Conservation (phyloP, 2,888 invertebrate species). For the Perdita meconis region DNA sequence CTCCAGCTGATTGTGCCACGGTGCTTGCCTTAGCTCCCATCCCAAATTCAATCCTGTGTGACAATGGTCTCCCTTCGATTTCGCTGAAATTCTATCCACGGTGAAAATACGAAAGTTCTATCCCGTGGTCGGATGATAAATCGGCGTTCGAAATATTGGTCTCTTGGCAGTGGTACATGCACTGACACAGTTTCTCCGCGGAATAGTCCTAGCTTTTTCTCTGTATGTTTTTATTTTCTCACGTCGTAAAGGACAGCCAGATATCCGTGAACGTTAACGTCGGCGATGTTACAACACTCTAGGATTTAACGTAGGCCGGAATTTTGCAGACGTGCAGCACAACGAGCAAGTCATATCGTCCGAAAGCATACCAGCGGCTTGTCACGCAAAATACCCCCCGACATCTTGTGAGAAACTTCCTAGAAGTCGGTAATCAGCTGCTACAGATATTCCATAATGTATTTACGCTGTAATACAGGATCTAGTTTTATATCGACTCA, state of each 20-base stretch:
- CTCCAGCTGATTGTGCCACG: slow-evolving; percentile 84
- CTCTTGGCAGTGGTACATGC: slow-evolving; percentile 68
- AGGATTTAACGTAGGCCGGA: slow-evolving; percentile 77
- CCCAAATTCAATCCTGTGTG: slow-evolving; percentile 46
- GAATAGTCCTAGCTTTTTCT: slow-evolving; percentile 46
- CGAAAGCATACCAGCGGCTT: slow-evolving; percentile 70
- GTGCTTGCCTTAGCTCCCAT: slow-evolving; percentile 96
- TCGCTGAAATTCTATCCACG: slow-evolving; percentile 5
- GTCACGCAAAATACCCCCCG: slow-evolving; percentile 82
- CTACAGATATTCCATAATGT: slow-evolving; percentile 59
- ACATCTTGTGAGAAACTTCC: slow-evolving; percentile 82
- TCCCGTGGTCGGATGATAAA: slow-evolving; percentile 40
- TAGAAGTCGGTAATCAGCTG: slow-evolving; percentile 74
- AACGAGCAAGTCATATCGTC: slow-evolving; percentile 80
- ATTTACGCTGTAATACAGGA: slow-evolving; percentile 17
- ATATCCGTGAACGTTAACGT: slow-evolving; percentile 30
- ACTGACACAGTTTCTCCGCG: slow-evolving; percentile 64
- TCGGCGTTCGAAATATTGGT: slow-evolving; percentile 51
- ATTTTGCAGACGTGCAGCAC: slow-evolving; percentile 74
- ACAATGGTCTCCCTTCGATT: slow-evolving; percentile 21
- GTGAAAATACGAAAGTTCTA: slow-evolving; percentile 27
- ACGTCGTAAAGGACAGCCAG: slow-evolving; percentile 6
- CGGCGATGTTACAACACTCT: slow-evolving; percentile 65
- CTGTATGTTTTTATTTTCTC: slow-evolving; percentile 20
- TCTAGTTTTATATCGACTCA: slow-evolving; percentile 13